Evolutionary conservation across 2,113 vertebrate genomes (phyloP).

Genomic region (Nibea coibor): DNA sequence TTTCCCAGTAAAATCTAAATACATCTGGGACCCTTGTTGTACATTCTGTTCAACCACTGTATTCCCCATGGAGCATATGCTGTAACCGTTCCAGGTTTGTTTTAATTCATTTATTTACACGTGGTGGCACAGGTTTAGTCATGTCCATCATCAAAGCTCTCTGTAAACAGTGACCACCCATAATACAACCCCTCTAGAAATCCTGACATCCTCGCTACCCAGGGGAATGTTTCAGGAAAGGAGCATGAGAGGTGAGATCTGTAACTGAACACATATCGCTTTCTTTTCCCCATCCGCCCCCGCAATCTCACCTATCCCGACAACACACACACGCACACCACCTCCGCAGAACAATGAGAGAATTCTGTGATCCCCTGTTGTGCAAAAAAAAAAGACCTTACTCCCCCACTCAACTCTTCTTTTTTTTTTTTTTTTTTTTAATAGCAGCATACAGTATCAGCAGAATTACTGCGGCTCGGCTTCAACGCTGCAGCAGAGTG

Average conservation of each 20-base stretch:
- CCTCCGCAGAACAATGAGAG: constrained; percentile 71
- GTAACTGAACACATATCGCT: constrained; percentile 58
- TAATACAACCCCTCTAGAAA: constrained; percentile 33
- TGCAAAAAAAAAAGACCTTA: constrained; percentile 53
- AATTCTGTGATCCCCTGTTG: constrained; percentile 66
- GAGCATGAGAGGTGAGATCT: constrained; percentile 43
- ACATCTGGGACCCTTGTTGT: constrained; percentile 43
- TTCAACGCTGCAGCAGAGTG: constrained; percentile 71
- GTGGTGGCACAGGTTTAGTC: background rate
- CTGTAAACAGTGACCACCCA: constrained; percentile 36
- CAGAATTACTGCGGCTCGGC: constrained; percentile 74
- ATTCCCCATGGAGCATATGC: constrained; percentile 32
- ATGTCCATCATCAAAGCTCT: constrained; percentile 17
- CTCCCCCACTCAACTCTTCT: constrained; percentile 45
- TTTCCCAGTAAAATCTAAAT: constrained; percentile 46
- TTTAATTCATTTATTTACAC: constrained; percentile 11
- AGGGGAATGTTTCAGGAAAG: constrained; percentile 51
- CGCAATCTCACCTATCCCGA: constrained; percentile 25
- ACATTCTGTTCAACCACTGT: constrained; percentile 56
- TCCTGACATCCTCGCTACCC: constrained; percentile 30
- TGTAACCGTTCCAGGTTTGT: constrained; percentile 25
- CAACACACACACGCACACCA: constrained; percentile 29
- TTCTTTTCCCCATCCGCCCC: constrained; percentile 41
- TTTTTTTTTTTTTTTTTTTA: constrained; percentile 53
- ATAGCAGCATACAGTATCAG: constrained; percentile 80